Base-by-base conservation (phyloP, 2,888 invertebrate species). In the Xestia xanthographa region DNA sequence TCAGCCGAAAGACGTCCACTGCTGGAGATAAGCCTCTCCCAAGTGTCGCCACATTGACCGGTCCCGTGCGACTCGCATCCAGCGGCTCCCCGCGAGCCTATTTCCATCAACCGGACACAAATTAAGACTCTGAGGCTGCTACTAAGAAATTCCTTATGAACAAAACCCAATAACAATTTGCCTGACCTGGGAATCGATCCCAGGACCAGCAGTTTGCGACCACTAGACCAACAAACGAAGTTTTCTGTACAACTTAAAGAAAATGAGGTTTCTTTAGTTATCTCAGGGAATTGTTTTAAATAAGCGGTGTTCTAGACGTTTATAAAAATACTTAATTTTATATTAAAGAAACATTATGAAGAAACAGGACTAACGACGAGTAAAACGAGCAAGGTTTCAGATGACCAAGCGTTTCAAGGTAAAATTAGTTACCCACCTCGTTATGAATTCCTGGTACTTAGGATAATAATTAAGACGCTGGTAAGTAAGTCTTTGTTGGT, bases 341-440 rank as follows among this genome's bases (percentile, higher is more conserved):
- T 29, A 50, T 72, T 29, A 17, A 11, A 45, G 4, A 45, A 45
- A 48, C 20, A 48, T 45, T 17, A 17, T n/a, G 22, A 9, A 45
- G 4, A 58, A 58, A 26, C 17, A 45, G 17, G 22, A 38, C 73
- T 38, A 58, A 48, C n/a, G 38, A 11, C 14, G 9, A 56, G 26
- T 11, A 12, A 58, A 43, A 58, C 14, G 12, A 60, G 26, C 60
- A 38, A 17, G 71, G 72, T 17, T 60, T 74, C 26, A 12, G 17
- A 12, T 60, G 29, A 43, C 29, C 41, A 29, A 72, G 58, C 17
- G 38, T 71, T 60, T 48, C 17, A 71, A 71, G 71, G 60, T 73
- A 41, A 45, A 45, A 58, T 70, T 73, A 22, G n/a, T 56, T 29
- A 3, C 69, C 17, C n/a, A 60, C 41, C 17, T 60, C 20, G 29